These are phyloP conservation scores for Tetraneura akinire DNA, from an alignment of 1,140 invertebrate genomes.

Conservation along the genomic window DNA sequence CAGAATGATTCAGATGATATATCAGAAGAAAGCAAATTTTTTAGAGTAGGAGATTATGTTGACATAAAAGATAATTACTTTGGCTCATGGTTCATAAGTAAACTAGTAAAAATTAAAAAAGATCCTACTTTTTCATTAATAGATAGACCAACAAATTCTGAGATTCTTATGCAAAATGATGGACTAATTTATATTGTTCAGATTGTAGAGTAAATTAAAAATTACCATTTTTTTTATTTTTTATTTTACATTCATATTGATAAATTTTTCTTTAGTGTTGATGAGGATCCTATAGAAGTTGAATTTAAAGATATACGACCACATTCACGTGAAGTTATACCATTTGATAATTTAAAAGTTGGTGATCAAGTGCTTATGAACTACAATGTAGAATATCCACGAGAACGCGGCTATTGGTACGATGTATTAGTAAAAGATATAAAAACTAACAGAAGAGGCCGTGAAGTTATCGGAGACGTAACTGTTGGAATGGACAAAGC, in stretches of 20 bases:
- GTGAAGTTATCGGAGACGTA: conserved; percentile 58
- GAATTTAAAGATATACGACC: conserved; percentile 67
- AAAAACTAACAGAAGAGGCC: conserved; percentile 54
- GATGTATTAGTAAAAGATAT: conserved; percentile 64
- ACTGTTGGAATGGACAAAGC: conserved; percentile 57
- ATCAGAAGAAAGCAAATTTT: conserved; percentile 48
- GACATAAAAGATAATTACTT: conserved; percentile 66
- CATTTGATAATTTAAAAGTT: conserved; percentile 64
- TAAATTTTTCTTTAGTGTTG: conserved; percentile 58
- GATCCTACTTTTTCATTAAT: conserved; percentile 57
- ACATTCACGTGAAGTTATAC: conserved; percentile 64
- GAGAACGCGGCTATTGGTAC: conserved; percentile 75
- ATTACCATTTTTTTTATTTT: background rate
- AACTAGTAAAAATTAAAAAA: conserved; percentile 59
- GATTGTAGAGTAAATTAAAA: conserved; percentile 29
- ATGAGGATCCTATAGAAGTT: conserved; percentile 60
- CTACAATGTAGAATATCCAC: conserved; percentile 73
- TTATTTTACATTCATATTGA: background rate
- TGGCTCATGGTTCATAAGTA: conserved; percentile 70
- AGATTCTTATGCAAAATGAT: conserved; percentile 54
- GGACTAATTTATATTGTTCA: conserved; percentile 56
- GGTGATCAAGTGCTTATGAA: conserved; percentile 74
- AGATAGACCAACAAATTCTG: conserved; percentile 61
- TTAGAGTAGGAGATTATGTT: conserved; percentile 69
- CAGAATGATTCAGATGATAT: background rate